Evolutionary conservation across 2,888 invertebrate species (phyloP), one percentile per base, ranked within the genome.

Genomic region (Imbricaverruca yamaguchii): DNA sequence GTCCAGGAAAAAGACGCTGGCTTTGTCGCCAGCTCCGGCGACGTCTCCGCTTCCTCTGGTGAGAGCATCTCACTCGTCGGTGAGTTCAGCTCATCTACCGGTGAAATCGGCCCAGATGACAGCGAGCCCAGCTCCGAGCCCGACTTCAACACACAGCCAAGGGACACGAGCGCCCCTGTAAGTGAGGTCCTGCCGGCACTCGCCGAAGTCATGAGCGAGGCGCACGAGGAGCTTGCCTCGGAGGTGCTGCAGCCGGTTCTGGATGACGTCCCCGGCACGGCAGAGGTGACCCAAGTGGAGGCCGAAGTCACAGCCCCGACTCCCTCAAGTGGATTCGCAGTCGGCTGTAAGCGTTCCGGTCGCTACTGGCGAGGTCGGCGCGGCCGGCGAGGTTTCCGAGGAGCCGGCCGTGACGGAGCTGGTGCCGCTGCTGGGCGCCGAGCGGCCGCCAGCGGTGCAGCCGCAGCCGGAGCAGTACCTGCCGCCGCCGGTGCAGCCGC

Each of bases 401-500:
- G 74, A 74, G 9, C 74, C 53, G 53, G 74, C 25, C 8, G 74
- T 69, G 39, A 69, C 74, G 2, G 74, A 74, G 21, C 39, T 53
- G 53, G 55, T 55, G 53, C 74, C 74, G 18, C 55, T 69, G 69
- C 69, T 69, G 39, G 69, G 69, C 6, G 69, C 59, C 11, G 3
- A 67, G 23, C 11, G 2, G 12, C 67, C 7, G 74, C 53, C 21
- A 21, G 74, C 21, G 53, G 74, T 74, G 21, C 74, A 53, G 74
- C 55, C 74, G 39, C 74, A 74, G 53, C 53, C 55, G 53, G 12
- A 13, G 8, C 13, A 18, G 55, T 74, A 67, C 67, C 67, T 67
- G 39, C 67, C 67, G 67, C 67, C 67, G 13, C 67, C 21, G 53
- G 74, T 74, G 21, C 74, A 53, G 74, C 55, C 74, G 55, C 74